Base-by-base conservation (phyloP, 1,140 invertebrate genomes). In the Phymorhynchus buccinoides region DNA sequence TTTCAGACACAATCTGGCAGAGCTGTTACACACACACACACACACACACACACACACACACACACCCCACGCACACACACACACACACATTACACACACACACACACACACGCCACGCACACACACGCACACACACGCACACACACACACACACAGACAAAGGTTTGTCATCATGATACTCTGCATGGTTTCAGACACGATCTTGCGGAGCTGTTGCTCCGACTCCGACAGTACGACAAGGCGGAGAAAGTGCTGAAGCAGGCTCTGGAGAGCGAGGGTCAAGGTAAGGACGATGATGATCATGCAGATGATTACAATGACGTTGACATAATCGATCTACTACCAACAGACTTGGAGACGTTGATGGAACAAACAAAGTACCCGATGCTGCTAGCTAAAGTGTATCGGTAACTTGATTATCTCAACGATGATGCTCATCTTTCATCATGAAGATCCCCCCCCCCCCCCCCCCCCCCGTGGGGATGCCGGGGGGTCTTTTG, bases 171-270 rank as follows among this genome's bases (percentile, higher is more conserved):
- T n/a, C n/a, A n/a, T n/a, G n/a, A n/a, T n/a, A n/a, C n/a, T n/a
- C n/a, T n/a, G n/a, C n/a, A n/a, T n/a, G n/a, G 37, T 68, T 92
- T 96, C 62, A 97, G 96, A 92, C 95, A 97, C 88, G 97, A 99
- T 92, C 95, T 99, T 88, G 96, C 97, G 4, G 96, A 97, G 89
- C 93, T 99, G 14, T 96, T 97, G 83, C 95, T 98, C 86, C 96
- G 96, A 93, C 94, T 99, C 87, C 96, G 97, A 90, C 96, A 98
- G 89, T 97, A 95, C 91, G 96, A 97, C 71, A 97, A 97, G 92
- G 97, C 97, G 0, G 96, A 98, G 92, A 95, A 95, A 77, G 95
- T 96, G 7, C 90, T 95, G n/a, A 91, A 88, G 30, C 90, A 94
- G 82, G 94, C 94, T 6, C 80, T 95, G 78, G 27, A 32, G 62